phyloP scores from a whole-genome alignment of 2,888 invertebrate genomes.

The Helicoverpa assulta region DNA sequence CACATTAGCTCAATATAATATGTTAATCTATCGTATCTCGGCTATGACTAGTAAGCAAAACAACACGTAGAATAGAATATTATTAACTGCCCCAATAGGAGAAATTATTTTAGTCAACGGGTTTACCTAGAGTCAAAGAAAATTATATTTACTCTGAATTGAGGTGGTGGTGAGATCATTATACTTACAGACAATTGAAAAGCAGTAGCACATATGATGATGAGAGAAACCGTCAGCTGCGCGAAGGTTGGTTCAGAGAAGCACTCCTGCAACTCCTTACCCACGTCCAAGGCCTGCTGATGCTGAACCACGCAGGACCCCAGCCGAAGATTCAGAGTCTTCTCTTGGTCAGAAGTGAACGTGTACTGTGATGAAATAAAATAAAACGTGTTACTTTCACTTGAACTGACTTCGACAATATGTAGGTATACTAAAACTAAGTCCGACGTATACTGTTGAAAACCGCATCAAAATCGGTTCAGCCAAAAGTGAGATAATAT shows the following conservation, averaged over 20 bases:
- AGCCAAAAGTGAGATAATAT: no score
- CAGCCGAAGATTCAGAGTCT: conserved; percentile 66
- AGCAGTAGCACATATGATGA: conserved; percentile 89
- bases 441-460: no score
- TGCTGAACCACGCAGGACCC: conserved; percentile 74
- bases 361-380: conserved; percentile 53
- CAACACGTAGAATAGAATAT: no score
- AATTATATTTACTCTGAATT: no score
- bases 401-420: no score
- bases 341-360: conserved; percentile 70
- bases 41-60: no score
- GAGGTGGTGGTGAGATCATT: not conserved
- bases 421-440: no score
- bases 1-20: no score
- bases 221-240: conserved; percentile 87
- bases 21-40: no score
- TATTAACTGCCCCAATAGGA: not conserved
- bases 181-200: conserved; percentile 86
- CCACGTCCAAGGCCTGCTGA: conserved; percentile 74
- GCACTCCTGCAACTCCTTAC: conserved; percentile 77
- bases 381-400: no score
- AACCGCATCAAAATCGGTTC: no score
- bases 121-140: no score
- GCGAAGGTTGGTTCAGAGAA: conserved; percentile 85
- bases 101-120: not conserved